Conservation (phyloP, 2,113 vertebrate genomes). For the Octodon degus region DNA sequence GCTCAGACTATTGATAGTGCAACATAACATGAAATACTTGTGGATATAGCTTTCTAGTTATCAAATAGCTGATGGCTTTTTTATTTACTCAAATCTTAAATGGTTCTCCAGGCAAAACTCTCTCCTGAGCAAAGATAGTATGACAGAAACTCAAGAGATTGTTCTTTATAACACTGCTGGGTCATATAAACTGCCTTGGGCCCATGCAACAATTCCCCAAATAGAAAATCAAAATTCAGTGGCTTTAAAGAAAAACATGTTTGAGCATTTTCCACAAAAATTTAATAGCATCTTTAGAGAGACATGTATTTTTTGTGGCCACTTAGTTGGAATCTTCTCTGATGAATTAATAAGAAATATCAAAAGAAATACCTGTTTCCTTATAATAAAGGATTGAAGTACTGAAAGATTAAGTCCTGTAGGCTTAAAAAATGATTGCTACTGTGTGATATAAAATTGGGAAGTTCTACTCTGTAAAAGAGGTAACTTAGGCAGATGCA, state of each 20-base stretch:
- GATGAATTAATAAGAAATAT: background rate
- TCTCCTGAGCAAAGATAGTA: fast-evolving
- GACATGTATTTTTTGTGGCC: background rate
- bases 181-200: background rate
- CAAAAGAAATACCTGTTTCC: background rate
- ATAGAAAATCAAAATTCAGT: background rate
- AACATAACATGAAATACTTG: background rate
- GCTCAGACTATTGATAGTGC: background rate
- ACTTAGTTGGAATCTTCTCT: background rate
- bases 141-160: background rate
- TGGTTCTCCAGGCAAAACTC: background rate
- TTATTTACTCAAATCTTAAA: background rate
- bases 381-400: background rate
- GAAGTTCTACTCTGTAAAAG: background rate
- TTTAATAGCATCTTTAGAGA: background rate
- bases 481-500: fast-evolving
- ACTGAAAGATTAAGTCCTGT: background rate
- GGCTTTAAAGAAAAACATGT: background rate
- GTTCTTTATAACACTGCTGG: background rate
- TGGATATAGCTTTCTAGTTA: background rate
- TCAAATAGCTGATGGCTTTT: background rate
- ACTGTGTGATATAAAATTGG: background rate
- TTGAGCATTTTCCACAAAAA: background rate
- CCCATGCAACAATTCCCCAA: background rate
- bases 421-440: background rate